Evolutionary conservation across 2,888 invertebrate species (phyloP), one percentile per base, ranked within the genome.

Genomic region (Frankliniella fusca): DNA sequence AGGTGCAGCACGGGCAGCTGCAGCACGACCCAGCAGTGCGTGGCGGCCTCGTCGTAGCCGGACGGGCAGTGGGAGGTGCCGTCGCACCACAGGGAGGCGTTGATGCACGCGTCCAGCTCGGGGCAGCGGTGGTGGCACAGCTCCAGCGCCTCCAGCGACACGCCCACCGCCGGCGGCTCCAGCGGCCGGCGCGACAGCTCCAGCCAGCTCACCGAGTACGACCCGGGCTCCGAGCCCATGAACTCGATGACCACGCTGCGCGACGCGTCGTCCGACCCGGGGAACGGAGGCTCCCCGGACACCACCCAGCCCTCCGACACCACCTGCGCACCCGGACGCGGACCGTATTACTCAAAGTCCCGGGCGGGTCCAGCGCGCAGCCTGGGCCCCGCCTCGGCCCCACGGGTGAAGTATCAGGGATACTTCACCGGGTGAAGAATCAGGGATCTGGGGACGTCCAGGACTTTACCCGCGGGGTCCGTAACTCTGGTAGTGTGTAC

Each of bases 251-350:
- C 92, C 54, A 96, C 90, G 49, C 93, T 93, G 83, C 93, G 90
- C 15, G 85, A 84, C 80, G 85, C 84, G 81, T 84, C 82, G 70
- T 83, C 81, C n/a, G 70, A 70, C 11, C 70, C 70, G 23, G 70
- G 20, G 70, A 70, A 70, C 23, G 70, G 70, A n/a, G 70, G 70
- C 81, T 84, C 84, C 81, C 87, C 88, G 84, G 88, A 87, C 83
- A 89, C 86, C 83, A 89, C 88, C 95, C 95, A 96, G 61, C 95
- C 96, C 85, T 95, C 93, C 80, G 95, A 95, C 87, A 95, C 96
- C 81, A 95, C 92, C 85, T 86, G 84, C 27, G 85, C 12, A 54
- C 70, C 18, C 89, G 88, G 80, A 91, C 91, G 79, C 88, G 87
- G 2, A 89, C 87, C 80, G 89, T 89, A 83, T 90, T n/a, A n/a